Conservation (phyloP, 1,140 invertebrate genomes). For the Pararge aegeria region DNA sequence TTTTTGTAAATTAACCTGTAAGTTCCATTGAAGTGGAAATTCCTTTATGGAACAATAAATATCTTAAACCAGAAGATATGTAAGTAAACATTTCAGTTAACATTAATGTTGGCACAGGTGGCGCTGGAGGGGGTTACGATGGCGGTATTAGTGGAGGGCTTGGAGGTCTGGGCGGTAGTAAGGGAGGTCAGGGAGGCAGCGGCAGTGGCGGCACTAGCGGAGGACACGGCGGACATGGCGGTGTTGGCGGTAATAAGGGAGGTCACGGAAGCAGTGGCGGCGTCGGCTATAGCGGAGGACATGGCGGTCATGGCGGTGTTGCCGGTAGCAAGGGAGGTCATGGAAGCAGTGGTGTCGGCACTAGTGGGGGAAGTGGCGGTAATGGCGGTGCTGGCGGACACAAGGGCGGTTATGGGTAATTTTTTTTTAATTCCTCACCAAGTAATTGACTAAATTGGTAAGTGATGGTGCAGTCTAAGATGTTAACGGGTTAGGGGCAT, state of each 20-base stretch:
- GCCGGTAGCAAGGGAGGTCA: slow-evolving; percentile 22
- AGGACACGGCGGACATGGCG: slow-evolving; percentile 12
- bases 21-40: no score
- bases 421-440: background rate
- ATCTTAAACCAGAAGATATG: no score
- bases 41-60: no score
- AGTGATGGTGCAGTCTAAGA: no score
- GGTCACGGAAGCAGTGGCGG: no score
- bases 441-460: no score
- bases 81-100: no score
- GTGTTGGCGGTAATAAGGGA: slow-evolving; percentile 22
- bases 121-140: slow-evolving; percentile 8
- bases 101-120: slow-evolving; percentile 24
- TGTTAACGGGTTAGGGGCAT: no score
- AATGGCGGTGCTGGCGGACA: slow-evolving; percentile 27
- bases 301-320: slow-evolving; percentile 19
- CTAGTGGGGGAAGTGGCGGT: no score
- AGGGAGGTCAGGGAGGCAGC: no score
- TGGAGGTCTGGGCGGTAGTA: background rate
- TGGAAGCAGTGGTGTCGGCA: slow-evolving; percentile 23
- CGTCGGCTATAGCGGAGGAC: background rate
- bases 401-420: slow-evolving; percentile 52
- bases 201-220: slow-evolving; percentile 11
- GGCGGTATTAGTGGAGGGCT: slow-evolving; percentile 13
- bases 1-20: no score